A percentile compares a stretch with the other conserved stretches of the same genome.
These are phyloP conservation scores for Selene dorsalis DNA, from an alignment of 2,797 vertebrate genomes.

Conservation along the genomic window DNA sequence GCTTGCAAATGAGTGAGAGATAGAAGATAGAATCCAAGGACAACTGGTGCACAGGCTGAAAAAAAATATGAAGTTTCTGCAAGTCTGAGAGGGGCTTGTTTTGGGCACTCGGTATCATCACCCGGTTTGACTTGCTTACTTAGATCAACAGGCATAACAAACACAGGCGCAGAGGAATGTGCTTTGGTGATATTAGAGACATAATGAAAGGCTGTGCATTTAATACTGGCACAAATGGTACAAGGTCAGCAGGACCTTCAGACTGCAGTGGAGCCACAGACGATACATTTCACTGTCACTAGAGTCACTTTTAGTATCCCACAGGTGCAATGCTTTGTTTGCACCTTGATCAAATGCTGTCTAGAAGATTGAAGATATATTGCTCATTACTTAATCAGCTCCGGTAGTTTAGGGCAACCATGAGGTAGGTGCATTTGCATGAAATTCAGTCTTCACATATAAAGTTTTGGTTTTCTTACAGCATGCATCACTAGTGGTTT, in stretches of 20 bases:
- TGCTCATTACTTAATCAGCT: too few relatives aligned
- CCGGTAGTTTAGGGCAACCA: too few relatives aligned
- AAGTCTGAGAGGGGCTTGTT: not conserved
- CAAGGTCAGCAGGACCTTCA: conserved; percentile 35
- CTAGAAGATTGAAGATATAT: not conserved
- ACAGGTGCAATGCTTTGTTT: not conserved
- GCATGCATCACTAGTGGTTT: too few relatives aligned
- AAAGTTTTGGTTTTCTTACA: too few relatives aligned
- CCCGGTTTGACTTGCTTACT: not conserved
- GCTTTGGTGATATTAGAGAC: conserved; percentile 17
- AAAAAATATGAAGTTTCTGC: not conserved
- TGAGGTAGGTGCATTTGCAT: not conserved
- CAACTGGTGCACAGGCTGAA: not conserved
- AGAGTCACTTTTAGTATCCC: not conserved
- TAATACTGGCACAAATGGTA: conserved; percentile 11
- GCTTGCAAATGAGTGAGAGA: conserved; percentile 44
- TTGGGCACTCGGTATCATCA: not conserved
- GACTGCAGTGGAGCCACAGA: conserved; percentile 5
- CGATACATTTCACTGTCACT: not conserved
- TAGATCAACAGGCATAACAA: conserved; percentile 6
- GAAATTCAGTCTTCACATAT: too few relatives aligned
- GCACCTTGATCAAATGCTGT: not conserved
- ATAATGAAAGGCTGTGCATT: conserved; percentile 15
- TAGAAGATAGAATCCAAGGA: conserved; percentile 25
- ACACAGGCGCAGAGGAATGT: conserved; percentile 15